These are phyloP conservation scores for Sebastes kiyomatsui DNA, from an alignment of 2,797 vertebrate species.

Conservation along the genomic window DNA sequence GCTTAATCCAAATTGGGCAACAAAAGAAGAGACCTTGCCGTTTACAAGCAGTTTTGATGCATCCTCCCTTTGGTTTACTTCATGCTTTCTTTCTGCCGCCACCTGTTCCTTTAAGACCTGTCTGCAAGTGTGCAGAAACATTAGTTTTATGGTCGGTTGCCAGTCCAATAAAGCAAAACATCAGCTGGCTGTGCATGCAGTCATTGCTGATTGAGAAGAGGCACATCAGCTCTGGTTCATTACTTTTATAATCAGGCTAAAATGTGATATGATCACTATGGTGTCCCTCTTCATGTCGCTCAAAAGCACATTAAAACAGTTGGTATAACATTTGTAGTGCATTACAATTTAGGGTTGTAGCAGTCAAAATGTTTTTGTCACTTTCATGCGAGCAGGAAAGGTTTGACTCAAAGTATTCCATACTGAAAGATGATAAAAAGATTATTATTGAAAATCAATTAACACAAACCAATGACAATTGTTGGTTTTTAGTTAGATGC, in stretches of 20 bases:
- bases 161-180: slow-evolving; percentile 11
- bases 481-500: too few relatives aligned
- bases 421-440: neutral
- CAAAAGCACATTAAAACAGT: neutral
- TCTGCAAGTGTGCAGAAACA: neutral
- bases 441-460: too few relatives aligned
- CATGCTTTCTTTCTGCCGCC: neutral
- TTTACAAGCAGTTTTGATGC: neutral
- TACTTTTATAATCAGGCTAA: neutral
- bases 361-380: neutral
- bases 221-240: neutral
- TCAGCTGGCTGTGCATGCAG: slow-evolving; percentile 7
- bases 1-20: neutral
- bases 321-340: neutral
- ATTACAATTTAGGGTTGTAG: neutral
- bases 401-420: neutral
- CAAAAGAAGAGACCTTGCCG: neutral
- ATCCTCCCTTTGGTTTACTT: neutral
- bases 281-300: neutral
- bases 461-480: too few relatives aligned
- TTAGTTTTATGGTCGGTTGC: neutral
- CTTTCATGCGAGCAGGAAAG: neutral
- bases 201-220: slow-evolving; percentile 12
- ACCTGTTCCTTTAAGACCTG: neutral
- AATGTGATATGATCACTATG: neutral